phyloP scores from a whole-genome alignment of 2,797 vertebrate genomes.

The Cossypha niveicapilla region DNA sequence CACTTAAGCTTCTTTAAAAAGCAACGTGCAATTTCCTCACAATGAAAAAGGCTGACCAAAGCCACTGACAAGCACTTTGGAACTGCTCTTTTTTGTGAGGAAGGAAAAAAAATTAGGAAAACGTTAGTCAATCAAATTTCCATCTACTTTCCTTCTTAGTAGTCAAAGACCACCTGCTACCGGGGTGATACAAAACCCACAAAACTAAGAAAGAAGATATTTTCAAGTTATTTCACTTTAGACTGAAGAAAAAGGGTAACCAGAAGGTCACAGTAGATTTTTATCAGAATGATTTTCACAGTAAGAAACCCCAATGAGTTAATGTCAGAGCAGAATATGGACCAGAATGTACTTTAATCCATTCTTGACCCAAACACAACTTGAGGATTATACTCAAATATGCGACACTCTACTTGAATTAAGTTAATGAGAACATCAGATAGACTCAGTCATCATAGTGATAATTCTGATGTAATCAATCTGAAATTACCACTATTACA shows the following conservation, averaged over 20 bases:
- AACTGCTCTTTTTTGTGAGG: not conserved
- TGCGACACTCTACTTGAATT: not conserved
- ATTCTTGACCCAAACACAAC: not conserved
- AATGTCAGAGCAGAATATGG: not conserved
- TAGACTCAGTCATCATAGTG: not conserved
- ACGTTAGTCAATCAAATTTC: not conserved
- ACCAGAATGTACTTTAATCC: not conserved
- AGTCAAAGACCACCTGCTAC: not conserved
- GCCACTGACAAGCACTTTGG: not conserved
- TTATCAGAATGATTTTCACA: not conserved
- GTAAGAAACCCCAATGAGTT: not conserved
- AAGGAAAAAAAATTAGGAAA: not conserved
- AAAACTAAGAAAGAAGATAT: not conserved
- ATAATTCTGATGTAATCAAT: not conserved
- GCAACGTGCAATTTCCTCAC: not conserved
- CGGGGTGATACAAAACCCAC: not conserved
- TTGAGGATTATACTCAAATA: not conserved
- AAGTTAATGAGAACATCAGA: not conserved
- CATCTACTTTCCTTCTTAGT: not conserved
- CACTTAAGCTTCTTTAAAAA: slow-evolving; percentile 1
- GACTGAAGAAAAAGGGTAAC: not conserved
- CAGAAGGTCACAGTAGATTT: not conserved
- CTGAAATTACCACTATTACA: not conserved
- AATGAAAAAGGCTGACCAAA: not conserved
- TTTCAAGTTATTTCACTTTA: not conserved